These are phyloP conservation scores for Sciaenops ocellatus DNA, from an alignment of 2,797 vertebrate genomes.

Conservation along the genomic window DNA sequence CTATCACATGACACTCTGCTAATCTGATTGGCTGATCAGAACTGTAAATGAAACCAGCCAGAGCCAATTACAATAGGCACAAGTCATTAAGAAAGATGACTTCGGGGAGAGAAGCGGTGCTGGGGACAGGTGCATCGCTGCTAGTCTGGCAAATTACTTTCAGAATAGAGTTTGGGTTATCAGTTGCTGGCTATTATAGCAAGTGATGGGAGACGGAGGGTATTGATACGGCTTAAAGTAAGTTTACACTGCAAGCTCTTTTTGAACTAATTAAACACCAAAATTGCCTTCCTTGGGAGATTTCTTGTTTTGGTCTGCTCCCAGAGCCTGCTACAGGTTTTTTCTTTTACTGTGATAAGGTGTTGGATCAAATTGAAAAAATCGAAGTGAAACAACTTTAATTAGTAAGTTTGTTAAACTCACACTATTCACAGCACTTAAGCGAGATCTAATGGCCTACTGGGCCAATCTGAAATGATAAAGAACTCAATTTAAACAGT, in stretches of 20 bases:
- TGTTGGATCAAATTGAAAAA: constrained; percentile 30
- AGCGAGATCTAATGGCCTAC: neutral
- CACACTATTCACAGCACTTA: neutral
- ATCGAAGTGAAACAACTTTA: constrained; percentile 23
- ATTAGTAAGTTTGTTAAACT: constrained; percentile 37
- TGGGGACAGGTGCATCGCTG: constrained; percentile 77
- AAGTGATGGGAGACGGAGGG: constrained; percentile 52
- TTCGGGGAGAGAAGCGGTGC: constrained; percentile 71
- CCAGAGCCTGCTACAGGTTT: constrained; percentile 15
- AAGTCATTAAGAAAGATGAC: constrained; percentile 80
- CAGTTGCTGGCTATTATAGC: constrained; percentile 66
- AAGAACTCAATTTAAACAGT: neutral
- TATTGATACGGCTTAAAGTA: constrained; percentile 55
- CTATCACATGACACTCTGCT: constrained; percentile 72
- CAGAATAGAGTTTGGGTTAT: constrained; percentile 79
- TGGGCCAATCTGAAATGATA: neutral
- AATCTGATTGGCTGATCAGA: constrained; percentile 83
- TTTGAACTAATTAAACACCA: constrained; percentile 64
- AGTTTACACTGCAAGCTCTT: constrained; percentile 47
- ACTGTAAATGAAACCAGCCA: constrained; percentile 81
- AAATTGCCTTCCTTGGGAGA: constrained; percentile 37
- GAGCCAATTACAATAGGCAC: constrained; percentile 79
- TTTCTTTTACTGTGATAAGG: constrained; percentile 41
- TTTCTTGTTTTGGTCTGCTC: constrained; percentile 35
- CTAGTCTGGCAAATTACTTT: constrained; percentile 78